A percentile compares a stretch with the other conserved stretches of the same genome.
Evolutionary conservation across 2,797 vertebrate genomes (phyloP).

Genomic region (Enteromius viviparus): DNA sequence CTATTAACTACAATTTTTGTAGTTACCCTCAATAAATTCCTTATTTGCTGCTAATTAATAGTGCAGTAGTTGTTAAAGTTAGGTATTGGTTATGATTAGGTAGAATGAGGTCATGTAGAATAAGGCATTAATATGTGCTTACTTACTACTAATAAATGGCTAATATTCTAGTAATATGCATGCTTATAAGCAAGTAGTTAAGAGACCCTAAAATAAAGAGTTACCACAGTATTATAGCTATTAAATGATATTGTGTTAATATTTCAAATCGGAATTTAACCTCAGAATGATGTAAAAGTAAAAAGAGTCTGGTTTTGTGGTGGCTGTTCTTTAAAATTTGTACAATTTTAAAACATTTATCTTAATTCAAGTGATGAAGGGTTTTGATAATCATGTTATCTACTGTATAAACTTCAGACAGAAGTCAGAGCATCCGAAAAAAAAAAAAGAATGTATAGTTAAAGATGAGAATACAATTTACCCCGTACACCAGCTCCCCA

Average conservation of each 20-base stretch:
- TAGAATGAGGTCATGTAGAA: no score
- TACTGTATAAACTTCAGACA: background rate
- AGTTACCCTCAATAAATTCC: no score
- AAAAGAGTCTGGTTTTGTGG: background rate
- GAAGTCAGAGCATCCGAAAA: background rate
- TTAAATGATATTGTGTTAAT: background rate
- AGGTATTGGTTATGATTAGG: no score
- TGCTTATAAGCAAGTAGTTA: no score
- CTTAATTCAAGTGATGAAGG: background rate
- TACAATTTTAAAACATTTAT: background rate
- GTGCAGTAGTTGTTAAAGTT: no score
- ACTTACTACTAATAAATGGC: no score
- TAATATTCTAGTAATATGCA: no score
- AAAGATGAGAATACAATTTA: conserved; percentile 69
- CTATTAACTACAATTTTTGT: no score
- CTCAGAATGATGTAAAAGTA: background rate
- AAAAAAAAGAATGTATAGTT: no score
- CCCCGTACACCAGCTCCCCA: conserved; percentile 98
- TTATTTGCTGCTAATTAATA: no score
- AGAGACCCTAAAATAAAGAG: no score
- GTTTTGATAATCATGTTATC: background rate
- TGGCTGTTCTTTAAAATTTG: background rate
- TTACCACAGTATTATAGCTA: background rate
- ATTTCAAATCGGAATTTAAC: background rate
- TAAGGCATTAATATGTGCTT: no score